Evolutionary conservation across 2,888 invertebrate species (phyloP).

Genomic region (Digitonthophagus gazella): DNA sequence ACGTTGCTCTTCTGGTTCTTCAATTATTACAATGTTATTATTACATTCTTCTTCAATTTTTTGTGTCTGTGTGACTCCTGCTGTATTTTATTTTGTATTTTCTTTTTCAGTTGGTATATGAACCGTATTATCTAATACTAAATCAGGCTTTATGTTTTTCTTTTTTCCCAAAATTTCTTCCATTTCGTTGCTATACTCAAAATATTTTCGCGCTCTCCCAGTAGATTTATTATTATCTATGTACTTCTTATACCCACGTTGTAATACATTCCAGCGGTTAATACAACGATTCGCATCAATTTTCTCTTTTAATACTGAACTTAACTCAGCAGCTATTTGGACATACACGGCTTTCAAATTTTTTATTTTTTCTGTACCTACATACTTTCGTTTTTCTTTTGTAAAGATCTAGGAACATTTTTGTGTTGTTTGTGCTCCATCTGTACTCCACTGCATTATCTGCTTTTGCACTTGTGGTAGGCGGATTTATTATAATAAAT

Average conservation of each 20-base stretch:
- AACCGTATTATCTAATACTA: slow-evolving; percentile 7
- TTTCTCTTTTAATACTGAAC: background rate
- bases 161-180: slow-evolving; percentile 26
- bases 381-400: slow-evolving; percentile 10
- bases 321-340: slow-evolving; percentile 7
- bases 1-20: no score
- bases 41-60: background rate
- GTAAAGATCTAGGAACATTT: slow-evolving; percentile 13
- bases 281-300: slow-evolving; percentile 21
- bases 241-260: slow-evolving; percentile 29
- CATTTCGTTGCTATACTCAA: slow-evolving; percentile 28
- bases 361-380: slow-evolving; percentile 15
- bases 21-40: no score
- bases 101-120: background rate
- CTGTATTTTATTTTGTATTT: background rate
- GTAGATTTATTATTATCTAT: slow-evolving; percentile 28
- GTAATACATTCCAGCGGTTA: slow-evolving; percentile 29
- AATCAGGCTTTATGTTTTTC: slow-evolving; percentile 22
- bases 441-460: no score
- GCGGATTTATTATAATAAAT: no score
- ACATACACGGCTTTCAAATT: slow-evolving; percentile 10
- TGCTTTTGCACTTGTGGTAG: no score
- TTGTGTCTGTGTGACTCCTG: background rate
- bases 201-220: slow-evolving; percentile 26
- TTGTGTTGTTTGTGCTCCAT: no score